phyloP scores from a whole-genome alignment of 2,113 vertebrate genomes.

The Eretmochelys imbricata region DNA sequence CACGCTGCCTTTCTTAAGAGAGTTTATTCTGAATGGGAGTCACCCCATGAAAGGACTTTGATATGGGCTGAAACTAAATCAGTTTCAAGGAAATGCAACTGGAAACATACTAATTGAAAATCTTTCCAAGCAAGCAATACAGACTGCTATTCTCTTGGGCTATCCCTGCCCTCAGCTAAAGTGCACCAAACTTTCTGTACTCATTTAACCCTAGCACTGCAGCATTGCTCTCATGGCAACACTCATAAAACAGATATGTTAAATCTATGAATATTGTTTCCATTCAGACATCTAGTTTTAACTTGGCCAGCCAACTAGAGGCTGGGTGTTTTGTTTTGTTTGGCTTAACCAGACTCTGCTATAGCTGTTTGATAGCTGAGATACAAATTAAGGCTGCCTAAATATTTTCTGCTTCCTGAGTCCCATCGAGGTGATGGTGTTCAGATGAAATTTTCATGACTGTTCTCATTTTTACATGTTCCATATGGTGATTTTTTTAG shows the following conservation, averaged over 20 bases:
- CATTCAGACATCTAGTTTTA: not conserved
- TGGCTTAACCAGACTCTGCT: not conserved
- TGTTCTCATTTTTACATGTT: not conserved
- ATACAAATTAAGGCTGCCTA: not conserved
- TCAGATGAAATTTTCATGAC: not conserved
- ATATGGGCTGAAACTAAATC: slow-evolving; percentile 65
- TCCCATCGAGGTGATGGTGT: not conserved
- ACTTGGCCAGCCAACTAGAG: not conserved
- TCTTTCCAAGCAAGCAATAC: slow-evolving; percentile 44
- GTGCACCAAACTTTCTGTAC: not conserved
- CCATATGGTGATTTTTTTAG: not conserved
- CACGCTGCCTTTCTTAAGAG: not conserved
- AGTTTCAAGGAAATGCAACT: slow-evolving; percentile 67
- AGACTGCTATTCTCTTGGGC: slow-evolving; percentile 13
- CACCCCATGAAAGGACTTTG: slow-evolving; percentile 47
- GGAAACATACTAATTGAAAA: slow-evolving; percentile 56
- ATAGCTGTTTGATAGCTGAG: not conserved
- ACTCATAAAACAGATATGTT: rapidly evolving
- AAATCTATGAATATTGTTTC: not conserved
- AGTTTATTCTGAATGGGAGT: slow-evolving; percentile 62
- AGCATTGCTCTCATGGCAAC: rapidly evolving
- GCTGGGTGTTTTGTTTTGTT: rapidly evolving
- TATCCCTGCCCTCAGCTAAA: slow-evolving; percentile 8
- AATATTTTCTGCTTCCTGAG: not conserved
- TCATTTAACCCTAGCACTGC: slow-evolving; percentile 57